These are phyloP conservation scores for Monopterus albus DNA, from an alignment of 2,113 vertebrate genomes.

Conservation along the genomic window DNA sequence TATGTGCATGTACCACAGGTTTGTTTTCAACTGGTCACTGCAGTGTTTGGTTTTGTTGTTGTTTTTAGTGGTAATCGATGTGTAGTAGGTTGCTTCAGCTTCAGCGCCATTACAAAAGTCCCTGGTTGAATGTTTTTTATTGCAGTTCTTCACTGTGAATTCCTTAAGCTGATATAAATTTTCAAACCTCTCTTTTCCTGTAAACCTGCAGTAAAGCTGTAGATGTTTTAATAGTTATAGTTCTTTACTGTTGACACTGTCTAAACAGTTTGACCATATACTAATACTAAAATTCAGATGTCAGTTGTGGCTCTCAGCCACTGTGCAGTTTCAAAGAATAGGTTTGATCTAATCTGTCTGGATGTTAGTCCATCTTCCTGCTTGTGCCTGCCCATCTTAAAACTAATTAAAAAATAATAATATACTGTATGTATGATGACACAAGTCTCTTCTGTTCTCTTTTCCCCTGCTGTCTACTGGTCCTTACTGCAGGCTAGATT, in stretches of 20 bases:
- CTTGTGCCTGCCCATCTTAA: constrained; percentile 26
- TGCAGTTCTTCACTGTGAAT: constrained; percentile 28
- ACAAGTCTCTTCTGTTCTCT: constrained; percentile 20
- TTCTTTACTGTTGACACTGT: constrained; percentile 52
- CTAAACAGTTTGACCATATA: constrained; percentile 58
- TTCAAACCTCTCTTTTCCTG: not conserved
- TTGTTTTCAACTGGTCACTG: constrained; percentile 56
- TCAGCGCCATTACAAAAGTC: constrained; percentile 34
- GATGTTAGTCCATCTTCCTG: constrained; percentile 41
- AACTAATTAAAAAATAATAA: constrained; percentile 26
- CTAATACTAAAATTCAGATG: constrained; percentile 59
- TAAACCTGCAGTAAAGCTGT: constrained; percentile 29
- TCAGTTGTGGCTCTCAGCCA: constrained; percentile 47
- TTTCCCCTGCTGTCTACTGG: constrained; percentile 20
- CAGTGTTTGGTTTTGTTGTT: constrained; percentile 6
- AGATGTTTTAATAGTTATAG: not conserved
- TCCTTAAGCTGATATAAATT: constrained; percentile 10
- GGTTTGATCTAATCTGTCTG: constrained; percentile 60
- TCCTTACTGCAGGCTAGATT: constrained; percentile 22
- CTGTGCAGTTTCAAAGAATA: constrained; percentile 24
- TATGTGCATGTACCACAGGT: constrained; percentile 56
- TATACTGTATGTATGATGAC: constrained; percentile 5
- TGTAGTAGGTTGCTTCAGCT: constrained; percentile 34
- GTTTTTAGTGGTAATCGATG: constrained; percentile 27
- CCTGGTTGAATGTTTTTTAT: constrained; percentile 1